Base-by-base conservation (phyloP, 2,888 invertebrate species). In the Tetrapedia diversipes region DNA sequence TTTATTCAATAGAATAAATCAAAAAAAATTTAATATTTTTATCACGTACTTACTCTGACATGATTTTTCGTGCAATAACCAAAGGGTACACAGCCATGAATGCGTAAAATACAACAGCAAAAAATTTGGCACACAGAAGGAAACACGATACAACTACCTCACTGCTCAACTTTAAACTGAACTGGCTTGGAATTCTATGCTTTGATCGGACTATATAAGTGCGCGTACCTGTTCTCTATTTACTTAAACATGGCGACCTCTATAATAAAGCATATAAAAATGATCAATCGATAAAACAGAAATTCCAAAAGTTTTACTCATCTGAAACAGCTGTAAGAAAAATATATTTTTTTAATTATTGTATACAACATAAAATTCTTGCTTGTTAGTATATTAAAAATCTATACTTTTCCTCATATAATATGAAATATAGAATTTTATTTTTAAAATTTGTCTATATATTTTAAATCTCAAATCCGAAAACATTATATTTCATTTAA, bases 151-250 rank as follows among this genome's bases (percentile, higher is more conserved):
- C n/a, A 4, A 0, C n/a, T 29, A 11, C 37, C 16, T 24, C 65
- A 24, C 47, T 10, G 49, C 56, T 32, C 64, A 16, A 61, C 37
- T 65, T 43, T 47, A 41, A 4, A 76, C 69, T 69, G 24, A 61
- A 39, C 61, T 14, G 24, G 47, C 10, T 19, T n/a, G n/a, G 47
- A 47, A 34, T 63, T 24, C 29, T 34, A 22, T 37, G 10, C 24
- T 16, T 49, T n/a, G n/a, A 32, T 19, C 34, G 19, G 16, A 56
- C 24, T 47, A 16, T 6, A 53, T 14, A 22, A 14, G 11, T 19
- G 22, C 29, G 22, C 0, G 27, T 43, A 51, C 27, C 53, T 39
- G 45, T 63, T 51, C 19, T 64, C 27, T 54, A n/a, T 57, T 71
- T 57, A 73, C 37, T 7, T 1, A 32, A 7, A n/a, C 7, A 10